These are phyloP conservation scores for Montipora capricornis DNA, from an alignment of 64 coral and sea anemone genomes.

Conservation along the genomic window DNA sequence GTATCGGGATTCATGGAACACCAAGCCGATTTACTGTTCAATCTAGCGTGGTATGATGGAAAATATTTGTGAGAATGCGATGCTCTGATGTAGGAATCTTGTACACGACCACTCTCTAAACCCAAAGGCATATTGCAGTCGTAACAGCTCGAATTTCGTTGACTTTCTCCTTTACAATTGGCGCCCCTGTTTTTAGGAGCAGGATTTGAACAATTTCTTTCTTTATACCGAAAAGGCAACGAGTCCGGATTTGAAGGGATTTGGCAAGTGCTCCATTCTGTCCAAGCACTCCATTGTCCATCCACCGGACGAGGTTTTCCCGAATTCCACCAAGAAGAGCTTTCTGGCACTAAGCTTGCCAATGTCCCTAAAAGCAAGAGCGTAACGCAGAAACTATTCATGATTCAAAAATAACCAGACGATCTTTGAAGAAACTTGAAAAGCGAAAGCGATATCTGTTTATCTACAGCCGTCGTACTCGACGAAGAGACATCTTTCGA, in stretches of 20 bases:
- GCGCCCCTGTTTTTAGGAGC: constrained; percentile 68
- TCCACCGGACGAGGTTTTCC: constrained; percentile 57
- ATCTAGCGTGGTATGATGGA: constrained; percentile 58
- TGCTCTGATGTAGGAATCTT: constrained; percentile 72
- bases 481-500: too few relatives aligned
- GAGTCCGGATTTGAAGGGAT: neutral
- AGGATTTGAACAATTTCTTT: constrained; percentile 85
- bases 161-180: constrained; percentile 59
- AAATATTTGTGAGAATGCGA: constrained; percentile 78
- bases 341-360: neutral
- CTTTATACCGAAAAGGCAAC: constrained; percentile 82
- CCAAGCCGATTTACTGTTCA: constrained; percentile 88
- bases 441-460: too few relatives aligned
- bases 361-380: neutral
- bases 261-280: constrained; percentile 82
- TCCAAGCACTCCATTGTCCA: constrained; percentile 87
- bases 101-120: constrained; percentile 71
- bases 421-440: neutral
- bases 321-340: constrained; percentile 34
- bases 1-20: constrained; percentile 55
- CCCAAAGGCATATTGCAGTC: constrained; percentile 80
- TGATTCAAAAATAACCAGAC: neutral
- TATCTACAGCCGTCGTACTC: neutral
- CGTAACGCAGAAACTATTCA: neutral
- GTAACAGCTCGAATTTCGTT: constrained; percentile 52